These are phyloP conservation scores for Paracanthobrama guichenoti DNA, from an alignment of 2,113 vertebrate genomes.

Conservation along the genomic window DNA sequence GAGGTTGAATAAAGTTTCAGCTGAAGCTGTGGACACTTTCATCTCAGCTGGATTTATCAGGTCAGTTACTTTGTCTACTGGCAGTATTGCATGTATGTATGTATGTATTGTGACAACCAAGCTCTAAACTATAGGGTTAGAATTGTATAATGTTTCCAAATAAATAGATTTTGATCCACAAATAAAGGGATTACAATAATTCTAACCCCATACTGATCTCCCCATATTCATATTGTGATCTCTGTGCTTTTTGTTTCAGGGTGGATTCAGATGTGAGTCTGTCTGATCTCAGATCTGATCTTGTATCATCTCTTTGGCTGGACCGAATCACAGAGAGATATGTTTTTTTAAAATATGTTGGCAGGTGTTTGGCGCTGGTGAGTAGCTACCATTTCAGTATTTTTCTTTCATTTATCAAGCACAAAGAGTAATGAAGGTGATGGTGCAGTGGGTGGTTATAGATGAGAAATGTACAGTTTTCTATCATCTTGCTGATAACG, in stretches of 20 bases:
- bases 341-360: slow-evolving; percentile 89
- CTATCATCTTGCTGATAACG: too few relatives aligned
- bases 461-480: too few relatives aligned
- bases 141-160: background rate
- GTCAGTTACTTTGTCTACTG: slow-evolving; percentile 58
- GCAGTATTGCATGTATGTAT: too few relatives aligned
- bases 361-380: slow-evolving; percentile 88
- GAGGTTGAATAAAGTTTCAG: slow-evolving; percentile 85
- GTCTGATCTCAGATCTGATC: slow-evolving; percentile 76
- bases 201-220: too few relatives aligned
- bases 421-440: background rate
- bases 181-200: background rate
- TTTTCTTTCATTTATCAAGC: background rate
- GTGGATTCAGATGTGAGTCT: slow-evolving; percentile 83
- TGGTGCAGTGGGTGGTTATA: too few relatives aligned
- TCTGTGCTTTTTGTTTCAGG: slow-evolving; percentile 69
- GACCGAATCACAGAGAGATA: slow-evolving; percentile 78
- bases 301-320: slow-evolving; percentile 78
- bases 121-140: too few relatives aligned
- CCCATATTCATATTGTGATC: background rate
- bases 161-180: background rate
- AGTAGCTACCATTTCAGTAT: slow-evolving; percentile 57
- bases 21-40: slow-evolving; percentile 81
- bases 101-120: too few relatives aligned
- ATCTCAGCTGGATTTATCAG: slow-evolving; percentile 92